A percentile compares a stretch with the other conserved stretches of the same genome.
Conservation (phyloP, 2,888 invertebrate species). For the Brassicogethes aeneus region DNA sequence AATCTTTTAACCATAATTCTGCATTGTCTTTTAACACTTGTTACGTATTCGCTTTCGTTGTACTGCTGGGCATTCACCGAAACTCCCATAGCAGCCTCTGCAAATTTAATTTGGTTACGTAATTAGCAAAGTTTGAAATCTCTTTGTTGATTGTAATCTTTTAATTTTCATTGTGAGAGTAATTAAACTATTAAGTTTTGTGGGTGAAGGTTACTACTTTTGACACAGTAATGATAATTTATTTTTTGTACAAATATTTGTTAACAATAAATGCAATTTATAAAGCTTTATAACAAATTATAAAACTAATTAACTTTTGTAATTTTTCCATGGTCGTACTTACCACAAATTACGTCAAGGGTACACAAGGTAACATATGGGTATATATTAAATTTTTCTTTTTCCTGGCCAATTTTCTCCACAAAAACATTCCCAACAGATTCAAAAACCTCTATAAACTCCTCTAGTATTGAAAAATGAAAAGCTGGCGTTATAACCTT, state of each 20-base stretch:
- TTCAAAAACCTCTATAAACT: slow-evolving; percentile 13
- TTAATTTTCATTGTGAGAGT: too few species aligned
- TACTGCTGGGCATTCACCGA: slow-evolving; percentile 62
- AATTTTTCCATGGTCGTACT: too few species aligned
- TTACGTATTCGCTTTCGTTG: slow-evolving; percentile 60
- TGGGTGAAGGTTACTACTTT: too few species aligned
- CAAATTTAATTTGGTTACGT: slow-evolving; percentile 17
- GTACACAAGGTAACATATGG: not conserved
- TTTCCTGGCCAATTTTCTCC: not conserved
- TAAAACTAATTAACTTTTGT: too few species aligned
- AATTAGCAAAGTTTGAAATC: not conserved
- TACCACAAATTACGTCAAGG: slow-evolving; percentile 1
- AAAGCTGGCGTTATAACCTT: slow-evolving; percentile 16
- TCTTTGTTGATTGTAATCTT: too few species aligned
- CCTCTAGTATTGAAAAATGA: slow-evolving; percentile 18
- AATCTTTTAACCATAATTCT: slow-evolving; percentile 28
- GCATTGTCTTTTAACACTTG: slow-evolving; percentile 52
- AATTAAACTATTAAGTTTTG: too few species aligned
- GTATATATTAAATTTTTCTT: not conserved
- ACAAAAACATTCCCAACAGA: not conserved
- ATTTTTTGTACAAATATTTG: too few species aligned
- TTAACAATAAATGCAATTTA: too few species aligned
- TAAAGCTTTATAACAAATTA: too few species aligned
- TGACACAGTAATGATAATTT: too few species aligned
- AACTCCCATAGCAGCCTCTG: slow-evolving; percentile 80